These are phyloP conservation scores for Tenthredo scrophulariae DNA, from an alignment of 2,888 invertebrate genomes.

Conservation along the genomic window DNA sequence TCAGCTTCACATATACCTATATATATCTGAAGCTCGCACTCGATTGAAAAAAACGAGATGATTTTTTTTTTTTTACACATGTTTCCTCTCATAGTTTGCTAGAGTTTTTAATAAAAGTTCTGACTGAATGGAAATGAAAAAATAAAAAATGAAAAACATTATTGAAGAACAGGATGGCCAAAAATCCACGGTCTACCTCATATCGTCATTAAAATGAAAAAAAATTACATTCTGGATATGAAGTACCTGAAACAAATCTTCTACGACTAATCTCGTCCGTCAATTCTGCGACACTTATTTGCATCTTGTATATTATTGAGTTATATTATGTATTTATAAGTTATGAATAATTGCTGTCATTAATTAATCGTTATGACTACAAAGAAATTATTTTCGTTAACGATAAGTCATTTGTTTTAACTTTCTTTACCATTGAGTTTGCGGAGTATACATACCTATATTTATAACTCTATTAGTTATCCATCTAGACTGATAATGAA, in stretches of 20 bases:
- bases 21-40: neutral
- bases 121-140: neutral
- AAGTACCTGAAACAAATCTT: neutral
- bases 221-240: no score
- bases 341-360: neutral
- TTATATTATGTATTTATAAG: neutral
- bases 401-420: slow-evolving; percentile 3
- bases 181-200: neutral
- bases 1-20: neutral
- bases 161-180: neutral
- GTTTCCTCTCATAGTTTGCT: neutral
- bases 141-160: neutral
- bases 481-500: slow-evolving; percentile 13
- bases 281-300: neutral
- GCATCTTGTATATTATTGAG: neutral
- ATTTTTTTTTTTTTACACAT: neutral
- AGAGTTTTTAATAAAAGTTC: neutral
- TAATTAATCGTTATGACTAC: neutral
- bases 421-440: neutral
- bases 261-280: neutral
- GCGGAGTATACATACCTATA: neutral
- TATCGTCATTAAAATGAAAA: neutral
- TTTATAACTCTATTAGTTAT: slow-evolving; percentile 31
- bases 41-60: neutral
- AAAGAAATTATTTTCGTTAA: neutral